phyloP scores from a whole-genome alignment of 2,888 invertebrate species.

The Shargacucullia verbasci region DNA sequence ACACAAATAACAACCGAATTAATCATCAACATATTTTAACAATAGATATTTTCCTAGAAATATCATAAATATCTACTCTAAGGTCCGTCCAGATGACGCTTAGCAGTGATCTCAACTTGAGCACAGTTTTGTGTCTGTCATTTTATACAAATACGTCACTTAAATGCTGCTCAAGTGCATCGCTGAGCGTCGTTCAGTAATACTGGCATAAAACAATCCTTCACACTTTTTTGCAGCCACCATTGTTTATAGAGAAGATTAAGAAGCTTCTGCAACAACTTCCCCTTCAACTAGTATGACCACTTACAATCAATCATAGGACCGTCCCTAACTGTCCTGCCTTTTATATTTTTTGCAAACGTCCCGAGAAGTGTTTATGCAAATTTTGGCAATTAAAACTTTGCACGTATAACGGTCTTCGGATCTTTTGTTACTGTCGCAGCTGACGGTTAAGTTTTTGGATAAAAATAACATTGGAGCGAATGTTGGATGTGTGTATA shows the following conservation, averaged over 20 bases:
- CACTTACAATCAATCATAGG: constrained; percentile 74
- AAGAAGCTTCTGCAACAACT: constrained; percentile 26
- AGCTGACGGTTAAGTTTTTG: constrained; percentile 69
- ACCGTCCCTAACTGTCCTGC: constrained; percentile 57
- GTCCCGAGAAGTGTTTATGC: constrained; percentile 76
- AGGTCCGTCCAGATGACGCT: too few species aligned
- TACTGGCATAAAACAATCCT: constrained; percentile 38
- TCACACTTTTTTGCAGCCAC: constrained; percentile 37
- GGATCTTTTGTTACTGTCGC: constrained; percentile 72
- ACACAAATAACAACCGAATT: too few species aligned
- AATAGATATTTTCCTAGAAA: neutral
- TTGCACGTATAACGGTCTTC: constrained; percentile 75
- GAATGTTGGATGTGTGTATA: constrained; percentile 5
- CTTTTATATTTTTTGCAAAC: constrained; percentile 60
- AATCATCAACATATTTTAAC: too few species aligned
- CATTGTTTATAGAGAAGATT: constrained; percentile 42
- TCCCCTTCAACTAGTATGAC: constrained; percentile 59
- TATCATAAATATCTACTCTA: neutral
- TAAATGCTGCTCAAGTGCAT: too few species aligned
- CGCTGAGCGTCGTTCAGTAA: too few species aligned
- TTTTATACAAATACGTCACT: too few species aligned
- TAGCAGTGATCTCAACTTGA: too few species aligned
- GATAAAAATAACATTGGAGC: constrained; percentile 38
- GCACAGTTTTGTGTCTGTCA: too few species aligned
- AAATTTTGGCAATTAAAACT: constrained; percentile 82